Evolutionary conservation across 1,140 invertebrate genomes (phyloP), one percentile per base, ranked within the genome.

Genomic region (Littorina saxatilis): DNA sequence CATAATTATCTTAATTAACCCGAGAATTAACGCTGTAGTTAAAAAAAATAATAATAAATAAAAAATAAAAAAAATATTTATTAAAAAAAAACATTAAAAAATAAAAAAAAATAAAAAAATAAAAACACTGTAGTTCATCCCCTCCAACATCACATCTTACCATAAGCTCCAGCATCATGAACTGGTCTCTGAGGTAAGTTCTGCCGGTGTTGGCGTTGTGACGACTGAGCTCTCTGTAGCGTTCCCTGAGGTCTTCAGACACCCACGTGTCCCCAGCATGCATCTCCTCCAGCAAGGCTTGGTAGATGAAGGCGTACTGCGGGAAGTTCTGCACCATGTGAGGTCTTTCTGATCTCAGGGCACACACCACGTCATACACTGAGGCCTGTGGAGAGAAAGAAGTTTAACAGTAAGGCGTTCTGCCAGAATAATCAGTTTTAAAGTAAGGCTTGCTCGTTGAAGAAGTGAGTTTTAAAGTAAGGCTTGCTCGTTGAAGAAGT

Each of bases 171-270:
- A 78, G 39, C 55, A 78, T 55, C 0, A 78, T 27, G 58, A 78
- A 78, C 76, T 78, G 76, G 58, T 78, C 76, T 0, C 37, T 15
- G 20, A 78, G 55, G 37, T 78, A 78, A n/a, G 76, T 58, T 55
- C 23, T 35, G 17, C 58, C 58, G 23, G 76, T 78, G 27, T 43
- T 43, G 37, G 76, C 55, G 76, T 78, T 78, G 15, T 58, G 76
- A 2, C 27, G 37, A 27, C 13, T 20, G 0, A 78, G 76, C n/a
- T 66, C n/a, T 27, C 35, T 52, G 55, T 63, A 78, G 2, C 76
- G 55, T 11, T 40, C 55, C 29, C 37, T 32, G 32, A 66, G 55
- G 37, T 78, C 35, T 0, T 63, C 55, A 0, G 50, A 52, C 35
- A 78, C 35, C 20, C 39, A 40, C 3, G 76, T 78, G 76, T 78